Evolutionary conservation across 2,888 invertebrate species (phyloP), one percentile per base, ranked within the genome.

Genomic region (Drosophila helvetica): DNA sequence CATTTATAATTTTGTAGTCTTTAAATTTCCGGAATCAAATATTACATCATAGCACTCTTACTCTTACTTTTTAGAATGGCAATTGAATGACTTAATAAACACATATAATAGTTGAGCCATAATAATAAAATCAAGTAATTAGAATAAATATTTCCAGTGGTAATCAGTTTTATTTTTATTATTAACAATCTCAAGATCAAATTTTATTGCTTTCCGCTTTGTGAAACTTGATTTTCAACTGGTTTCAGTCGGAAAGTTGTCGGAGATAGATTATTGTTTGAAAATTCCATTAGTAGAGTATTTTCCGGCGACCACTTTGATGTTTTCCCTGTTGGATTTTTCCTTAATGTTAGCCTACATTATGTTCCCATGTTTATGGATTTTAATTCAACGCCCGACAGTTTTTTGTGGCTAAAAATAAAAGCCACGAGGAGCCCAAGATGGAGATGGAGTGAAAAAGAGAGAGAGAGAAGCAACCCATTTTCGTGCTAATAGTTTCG

Each of bases 351-450:
- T 50, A 17, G 43, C 72, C 76, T 72, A 73, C 54, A 74, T 83
- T 79, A 74, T 55, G 51, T 55, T 50, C 18, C 58, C 43, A 51
- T 60, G 60, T 67, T 71, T 60, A 68, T 71, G 71, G 58, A 62
- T 64, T 86, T 75, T 78, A 52, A 57, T 58, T 62, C 46, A 64
- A 52, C 58, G 56, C 17, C 64, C 69, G 78, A 78, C 74, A 79
- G 61, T 87, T 73, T 78, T 67, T 42, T 77, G 50, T 33, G 57
- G 22, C 78, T 75, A 69, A 85, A 87, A 83, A 87, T 81, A 87
- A 75, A 57, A 43, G 55, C 54, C 63, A 72, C 74, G 61, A 75
- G 67, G 47, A 62, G 64, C 33, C 59, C 33, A 38, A 38, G 15
- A 18, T 10, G 47, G 18, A 62, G 57, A 53, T 52, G 43, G 63